These are phyloP conservation scores for Gadopsis marmoratus DNA, from an alignment of 2,797 vertebrate genomes.

Conservation along the genomic window DNA sequence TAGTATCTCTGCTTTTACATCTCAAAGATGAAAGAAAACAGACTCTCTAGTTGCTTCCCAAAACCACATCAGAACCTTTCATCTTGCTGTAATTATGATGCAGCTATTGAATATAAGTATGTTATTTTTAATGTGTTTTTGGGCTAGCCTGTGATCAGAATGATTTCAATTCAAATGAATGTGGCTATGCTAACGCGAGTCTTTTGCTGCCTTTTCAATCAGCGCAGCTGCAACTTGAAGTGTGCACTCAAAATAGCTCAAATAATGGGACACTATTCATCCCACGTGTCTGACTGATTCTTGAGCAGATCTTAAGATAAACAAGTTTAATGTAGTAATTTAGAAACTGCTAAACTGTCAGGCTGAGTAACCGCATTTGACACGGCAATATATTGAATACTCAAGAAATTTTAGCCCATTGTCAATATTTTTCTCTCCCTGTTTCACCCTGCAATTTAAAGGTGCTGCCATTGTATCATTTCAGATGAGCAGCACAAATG, in stretches of 20 bases:
- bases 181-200: slow-evolving; percentile 14
- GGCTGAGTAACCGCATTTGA: slow-evolving; percentile 27
- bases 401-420: slow-evolving; percentile 32
- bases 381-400: slow-evolving; percentile 15
- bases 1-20: slow-evolving; percentile 41
- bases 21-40: slow-evolving; percentile 56
- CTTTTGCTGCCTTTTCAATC: slow-evolving; percentile 49
- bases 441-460: slow-evolving; percentile 51
- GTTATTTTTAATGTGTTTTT: slow-evolving; percentile 61
- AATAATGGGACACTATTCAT: slow-evolving; percentile 43
- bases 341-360: slow-evolving; percentile 22
- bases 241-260: slow-evolving; percentile 48
- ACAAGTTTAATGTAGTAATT: slow-evolving; percentile 50
- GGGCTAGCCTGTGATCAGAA: slow-evolving; percentile 55
- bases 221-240: slow-evolving; percentile 61
- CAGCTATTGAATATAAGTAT: slow-evolving; percentile 39
- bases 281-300: slow-evolving; percentile 21
- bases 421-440: neutral
- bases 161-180: slow-evolving; percentile 65
- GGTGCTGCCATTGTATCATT: slow-evolving; percentile 53
- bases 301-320: slow-evolving; percentile 44
- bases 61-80: slow-evolving; percentile 62
- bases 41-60: slow-evolving; percentile 26
- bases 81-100: slow-evolving; percentile 53
- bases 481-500: slow-evolving; percentile 58